phyloP scores from a whole-genome alignment of 2,113 vertebrate genomes.

The Rynchops niger region DNA sequence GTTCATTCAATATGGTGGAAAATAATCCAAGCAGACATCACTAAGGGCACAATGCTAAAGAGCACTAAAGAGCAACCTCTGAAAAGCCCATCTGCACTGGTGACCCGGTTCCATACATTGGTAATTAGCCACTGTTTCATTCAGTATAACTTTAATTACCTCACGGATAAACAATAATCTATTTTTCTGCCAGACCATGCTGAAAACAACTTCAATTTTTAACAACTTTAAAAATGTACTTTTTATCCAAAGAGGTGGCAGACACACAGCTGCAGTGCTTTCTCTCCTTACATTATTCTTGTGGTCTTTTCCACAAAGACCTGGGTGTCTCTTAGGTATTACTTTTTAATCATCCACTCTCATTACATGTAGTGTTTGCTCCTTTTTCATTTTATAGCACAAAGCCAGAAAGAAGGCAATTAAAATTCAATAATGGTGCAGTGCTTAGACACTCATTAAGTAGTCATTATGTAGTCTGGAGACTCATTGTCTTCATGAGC shows the following conservation, averaged over 20 bases:
- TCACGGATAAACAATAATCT: background rate
- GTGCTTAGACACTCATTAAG: conserved; percentile 63
- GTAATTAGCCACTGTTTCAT: background rate
- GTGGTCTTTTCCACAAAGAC: background rate
- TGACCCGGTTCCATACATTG: background rate
- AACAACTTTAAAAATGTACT: background rate
- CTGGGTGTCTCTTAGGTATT: conserved; percentile 2
- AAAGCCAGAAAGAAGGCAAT: conserved; percentile 44
- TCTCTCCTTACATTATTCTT: background rate
- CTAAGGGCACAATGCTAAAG: background rate
- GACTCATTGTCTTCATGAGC: conserved; percentile 14
- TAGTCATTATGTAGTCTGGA: conserved; percentile 57
- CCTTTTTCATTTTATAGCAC: conserved; percentile 35
- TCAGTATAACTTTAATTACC: background rate
- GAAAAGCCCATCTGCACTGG: background rate
- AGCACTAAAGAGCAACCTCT: background rate
- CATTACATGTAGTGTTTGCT: conserved; percentile 1
- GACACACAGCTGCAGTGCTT: background rate
- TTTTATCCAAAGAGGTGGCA: background rate
- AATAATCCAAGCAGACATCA: background rate
- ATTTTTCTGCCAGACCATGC: background rate
- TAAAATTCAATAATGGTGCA: conserved; percentile 59
- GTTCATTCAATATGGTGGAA: accelerated
- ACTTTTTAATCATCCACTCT: conserved; percentile 26
- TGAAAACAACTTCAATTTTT: background rate